Conservation (phyloP, 2,113 vertebrate species). For the Eulemur macaco region DNA sequence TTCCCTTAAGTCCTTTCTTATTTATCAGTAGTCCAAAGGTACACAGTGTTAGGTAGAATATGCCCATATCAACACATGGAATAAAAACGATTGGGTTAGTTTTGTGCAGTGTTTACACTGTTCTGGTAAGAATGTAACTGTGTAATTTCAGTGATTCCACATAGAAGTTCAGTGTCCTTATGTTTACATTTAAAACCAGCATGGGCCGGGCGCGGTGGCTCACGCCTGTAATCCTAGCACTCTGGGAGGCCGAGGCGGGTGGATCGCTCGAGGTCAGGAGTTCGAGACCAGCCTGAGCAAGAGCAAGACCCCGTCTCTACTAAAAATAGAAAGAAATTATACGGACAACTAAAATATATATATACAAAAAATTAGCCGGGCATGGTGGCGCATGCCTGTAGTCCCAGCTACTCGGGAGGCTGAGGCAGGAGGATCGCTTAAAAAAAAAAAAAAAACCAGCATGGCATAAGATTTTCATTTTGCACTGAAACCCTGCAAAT, state of each 20-base stretch:
- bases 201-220: too few relatives aligned
- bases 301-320: too few relatives aligned
- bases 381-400: too few relatives aligned
- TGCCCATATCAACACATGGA: background rate
- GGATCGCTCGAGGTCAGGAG: too few relatives aligned
- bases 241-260: too few relatives aligned
- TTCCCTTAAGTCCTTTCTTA: background rate
- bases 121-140: background rate
- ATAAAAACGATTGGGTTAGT: background rate
- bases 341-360: too few relatives aligned
- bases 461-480: background rate
- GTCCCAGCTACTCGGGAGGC: too few relatives aligned
- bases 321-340: too few relatives aligned
- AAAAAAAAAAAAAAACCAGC: background rate
- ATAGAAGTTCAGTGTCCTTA: background rate
- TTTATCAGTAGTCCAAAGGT: background rate
- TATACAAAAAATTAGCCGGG: too few relatives aligned
- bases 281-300: too few relatives aligned
- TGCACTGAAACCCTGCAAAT: background rate
- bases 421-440: too few relatives aligned
- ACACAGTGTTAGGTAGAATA: background rate
- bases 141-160: background rate
- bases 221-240: too few relatives aligned
- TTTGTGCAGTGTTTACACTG: background rate
- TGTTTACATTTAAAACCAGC: background rate